A percentile compares a stretch with the other conserved stretches of the same genome.
Conservation (phyloP, 2,888 invertebrate genomes). For the Protula sp. region DNA sequence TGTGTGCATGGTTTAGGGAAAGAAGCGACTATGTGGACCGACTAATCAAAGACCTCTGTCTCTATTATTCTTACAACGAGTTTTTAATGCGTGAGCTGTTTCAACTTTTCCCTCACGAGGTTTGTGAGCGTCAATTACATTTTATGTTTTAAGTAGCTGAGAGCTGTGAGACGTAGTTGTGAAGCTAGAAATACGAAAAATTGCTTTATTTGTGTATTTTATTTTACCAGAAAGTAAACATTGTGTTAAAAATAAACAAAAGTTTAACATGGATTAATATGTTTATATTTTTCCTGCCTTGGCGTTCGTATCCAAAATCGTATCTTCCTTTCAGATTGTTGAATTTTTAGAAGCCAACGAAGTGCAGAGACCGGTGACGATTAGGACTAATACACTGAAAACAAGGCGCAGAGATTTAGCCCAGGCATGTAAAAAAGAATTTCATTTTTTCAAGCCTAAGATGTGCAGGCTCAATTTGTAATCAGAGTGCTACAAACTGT, state of each 20-base stretch:
- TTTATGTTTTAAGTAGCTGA: too few species aligned
- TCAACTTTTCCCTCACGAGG: slow-evolving; percentile 45
- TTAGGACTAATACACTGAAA: slow-evolving; percentile 91
- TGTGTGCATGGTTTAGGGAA: slow-evolving; percentile 56
- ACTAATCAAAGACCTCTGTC: slow-evolving; percentile 77
- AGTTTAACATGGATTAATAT: too few species aligned
- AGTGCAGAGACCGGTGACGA: slow-evolving; percentile 86
- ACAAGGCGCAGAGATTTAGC: slow-evolving; percentile 82
- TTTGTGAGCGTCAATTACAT: too few species aligned
- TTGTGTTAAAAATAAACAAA: too few species aligned
- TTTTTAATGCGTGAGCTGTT: slow-evolving; percentile 82
- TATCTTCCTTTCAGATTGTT: slow-evolving; percentile 63
- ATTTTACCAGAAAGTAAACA: too few species aligned
- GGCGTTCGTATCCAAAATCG: too few species aligned
- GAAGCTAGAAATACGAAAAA: too few species aligned
- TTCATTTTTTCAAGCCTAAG: neutral
- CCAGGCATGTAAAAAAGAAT: slow-evolving; percentile 61
- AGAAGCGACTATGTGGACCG: slow-evolving; percentile 77
- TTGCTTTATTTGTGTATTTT: too few species aligned
- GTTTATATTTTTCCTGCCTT: too few species aligned
- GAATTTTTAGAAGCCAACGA: slow-evolving; percentile 97
- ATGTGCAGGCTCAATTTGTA: too few species aligned
- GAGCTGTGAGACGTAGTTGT: too few species aligned
- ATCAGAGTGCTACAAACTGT: too few species aligned
- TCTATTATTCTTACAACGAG: slow-evolving; percentile 94